phyloP scores from a whole-genome alignment of 2,113 vertebrate genomes.

The Dromiciops gliroides region DNA sequence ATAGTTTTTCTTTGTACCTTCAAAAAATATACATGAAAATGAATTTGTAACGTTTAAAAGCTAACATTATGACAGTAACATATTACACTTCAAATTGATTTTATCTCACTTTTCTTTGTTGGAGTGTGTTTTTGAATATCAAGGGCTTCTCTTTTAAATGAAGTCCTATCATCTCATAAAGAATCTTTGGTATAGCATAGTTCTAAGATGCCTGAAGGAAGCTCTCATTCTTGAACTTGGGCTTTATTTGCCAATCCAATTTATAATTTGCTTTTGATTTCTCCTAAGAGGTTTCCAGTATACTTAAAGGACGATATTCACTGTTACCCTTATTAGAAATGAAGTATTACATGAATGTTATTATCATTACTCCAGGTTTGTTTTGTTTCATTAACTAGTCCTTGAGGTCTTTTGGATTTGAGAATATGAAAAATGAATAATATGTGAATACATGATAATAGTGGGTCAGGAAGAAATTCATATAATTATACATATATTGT shows the following conservation, averaged over 20 bases:
- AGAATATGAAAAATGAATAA: background rate
- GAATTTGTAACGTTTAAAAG: slow-evolving; percentile 2
- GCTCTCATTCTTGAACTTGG: background rate
- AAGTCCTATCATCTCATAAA: background rate
- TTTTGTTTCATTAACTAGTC: background rate
- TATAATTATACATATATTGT: background rate
- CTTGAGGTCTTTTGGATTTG: background rate
- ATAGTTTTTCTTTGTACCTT: background rate
- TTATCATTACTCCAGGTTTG: background rate
- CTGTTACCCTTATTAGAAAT: background rate
- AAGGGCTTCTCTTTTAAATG: background rate
- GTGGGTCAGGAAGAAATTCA: background rate
- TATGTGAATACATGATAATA: background rate
- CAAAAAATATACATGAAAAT: background rate
- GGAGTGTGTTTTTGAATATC: background rate
- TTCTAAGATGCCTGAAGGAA: background rate
- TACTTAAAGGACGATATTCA: background rate
- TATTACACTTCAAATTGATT: background rate
- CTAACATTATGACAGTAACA: background rate
- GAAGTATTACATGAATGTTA: background rate
- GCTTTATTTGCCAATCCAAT: background rate
- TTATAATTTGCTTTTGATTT: background rate
- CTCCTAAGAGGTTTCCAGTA: background rate
- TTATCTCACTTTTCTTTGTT: background rate
- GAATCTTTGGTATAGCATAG: background rate